Evolutionary conservation across 2,888 invertebrate species (phyloP).

Genomic region (Yponomeuta malinellus): DNA sequence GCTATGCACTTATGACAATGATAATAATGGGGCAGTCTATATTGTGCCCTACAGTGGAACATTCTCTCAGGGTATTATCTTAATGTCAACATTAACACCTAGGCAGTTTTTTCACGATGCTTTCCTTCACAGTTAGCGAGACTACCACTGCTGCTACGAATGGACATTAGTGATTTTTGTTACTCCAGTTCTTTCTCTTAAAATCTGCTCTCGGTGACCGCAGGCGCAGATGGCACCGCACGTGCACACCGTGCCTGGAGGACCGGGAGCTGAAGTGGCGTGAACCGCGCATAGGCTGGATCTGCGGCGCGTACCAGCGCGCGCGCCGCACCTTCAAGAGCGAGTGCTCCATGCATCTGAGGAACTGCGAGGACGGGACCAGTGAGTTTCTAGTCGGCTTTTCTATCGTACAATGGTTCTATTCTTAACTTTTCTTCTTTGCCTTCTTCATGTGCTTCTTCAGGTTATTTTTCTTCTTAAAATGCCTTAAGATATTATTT

Average conservation of each 20-base stretch:
- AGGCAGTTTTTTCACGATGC: no score
- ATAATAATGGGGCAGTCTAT: no score
- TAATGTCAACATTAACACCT: no score
- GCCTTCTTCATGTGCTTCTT: neutral
- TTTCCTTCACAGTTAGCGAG: no score
- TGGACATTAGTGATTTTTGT: no score
- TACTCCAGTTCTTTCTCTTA: no score
- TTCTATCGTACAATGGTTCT: neutral
- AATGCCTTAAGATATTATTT: no score
- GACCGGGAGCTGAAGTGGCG: conserved; percentile 45
- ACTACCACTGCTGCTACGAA: no score
- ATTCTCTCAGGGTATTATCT: no score
- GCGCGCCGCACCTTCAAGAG: conserved; percentile 51
- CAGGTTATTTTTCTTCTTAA: neutral
- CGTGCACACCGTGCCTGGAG: conserved; percentile 42
- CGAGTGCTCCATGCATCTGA: conserved; percentile 53
- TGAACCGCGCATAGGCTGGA: conserved; percentile 51
- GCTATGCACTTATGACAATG: no score
- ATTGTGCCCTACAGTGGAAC: no score
- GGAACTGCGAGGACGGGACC: conserved; percentile 57
- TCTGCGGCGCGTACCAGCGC: conserved; percentile 60
- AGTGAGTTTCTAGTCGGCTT: conserved; percentile 21
- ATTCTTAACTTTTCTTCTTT: neutral
- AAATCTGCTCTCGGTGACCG: neutral
- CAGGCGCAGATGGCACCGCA: conserved; percentile 39